Conservation (phyloP, 2,797 vertebrate genomes). For the Channallabes apus region DNA sequence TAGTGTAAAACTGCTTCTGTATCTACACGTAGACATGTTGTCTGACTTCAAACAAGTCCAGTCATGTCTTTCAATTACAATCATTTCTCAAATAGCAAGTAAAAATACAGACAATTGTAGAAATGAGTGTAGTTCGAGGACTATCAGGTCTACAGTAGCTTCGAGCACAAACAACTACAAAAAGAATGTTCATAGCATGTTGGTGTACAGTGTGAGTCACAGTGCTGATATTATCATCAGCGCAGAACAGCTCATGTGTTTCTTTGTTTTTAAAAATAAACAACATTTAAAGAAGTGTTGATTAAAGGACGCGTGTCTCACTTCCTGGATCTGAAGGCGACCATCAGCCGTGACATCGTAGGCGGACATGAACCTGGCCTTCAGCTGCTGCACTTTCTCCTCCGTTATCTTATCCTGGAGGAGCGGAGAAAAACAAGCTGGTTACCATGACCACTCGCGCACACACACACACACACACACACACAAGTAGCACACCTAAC, state of each 20-base stretch:
- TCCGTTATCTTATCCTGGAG: constrained; percentile 78
- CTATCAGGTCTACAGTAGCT: neutral
- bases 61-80: too few species aligned
- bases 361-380: constrained; percentile 82
- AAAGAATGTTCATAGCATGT: too few species aligned
- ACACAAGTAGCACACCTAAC: neutral
- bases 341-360: constrained; percentile 80
- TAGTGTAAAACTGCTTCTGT: too few species aligned
- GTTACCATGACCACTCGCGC: constrained; percentile 43
- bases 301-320: constrained; percentile 60
- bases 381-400: constrained; percentile 79
- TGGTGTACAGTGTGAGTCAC: neutral
- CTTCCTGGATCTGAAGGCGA: constrained; percentile 88
- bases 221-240: too few species aligned
- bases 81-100: neutral
- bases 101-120: neutral
- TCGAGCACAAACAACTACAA: neutral
- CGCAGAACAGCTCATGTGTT: neutral
- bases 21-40: too few species aligned
- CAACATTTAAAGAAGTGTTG: neutral
- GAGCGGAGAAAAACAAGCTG: constrained; percentile 4
- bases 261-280: neutral
- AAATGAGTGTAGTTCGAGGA: neutral
- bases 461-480: neutral
- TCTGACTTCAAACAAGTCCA: too few species aligned